A percentile compares a stretch with the other conserved stretches of the same genome.
Conservation (phyloP, 2,888 invertebrate genomes). For the Drosophila antonietae region DNA sequence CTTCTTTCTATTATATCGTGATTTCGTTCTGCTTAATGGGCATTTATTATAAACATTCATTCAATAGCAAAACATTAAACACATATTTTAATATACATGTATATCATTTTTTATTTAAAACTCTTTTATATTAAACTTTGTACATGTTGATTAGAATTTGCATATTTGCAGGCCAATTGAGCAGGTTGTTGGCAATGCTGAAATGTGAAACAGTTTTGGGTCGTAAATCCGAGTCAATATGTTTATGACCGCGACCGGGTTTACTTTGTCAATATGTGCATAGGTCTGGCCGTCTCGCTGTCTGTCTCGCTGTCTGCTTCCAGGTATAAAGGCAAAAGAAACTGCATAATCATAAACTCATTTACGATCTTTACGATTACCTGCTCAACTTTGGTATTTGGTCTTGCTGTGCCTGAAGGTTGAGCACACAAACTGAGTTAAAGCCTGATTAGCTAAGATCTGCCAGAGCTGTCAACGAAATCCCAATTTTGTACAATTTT, state of each 20-base stretch:
- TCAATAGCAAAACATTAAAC: too few species aligned
- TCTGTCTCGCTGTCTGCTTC: conserved; percentile 17
- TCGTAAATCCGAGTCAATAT: conserved; percentile 56
- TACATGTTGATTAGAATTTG: conserved; percentile 10
- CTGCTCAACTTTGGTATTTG: conserved; percentile 29
- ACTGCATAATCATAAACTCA: conserved; percentile 62
- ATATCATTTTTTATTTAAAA: too few species aligned
- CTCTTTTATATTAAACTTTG: too few species aligned
- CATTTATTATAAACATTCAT: too few species aligned
- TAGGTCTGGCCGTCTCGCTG: conserved; percentile 1
- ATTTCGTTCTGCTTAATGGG: too few species aligned
- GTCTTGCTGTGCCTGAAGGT: conserved; percentile 18
- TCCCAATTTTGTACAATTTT: not conserved
- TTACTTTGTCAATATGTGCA: conserved; percentile 42
- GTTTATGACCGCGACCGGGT: conserved; percentile 59
- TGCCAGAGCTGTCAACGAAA: not conserved
- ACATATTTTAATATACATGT: too few species aligned
- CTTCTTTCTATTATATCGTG: too few species aligned
- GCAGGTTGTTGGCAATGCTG: conserved; percentile 23
- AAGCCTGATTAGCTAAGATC: conserved; percentile 5
- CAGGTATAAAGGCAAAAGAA: conserved; percentile 45
- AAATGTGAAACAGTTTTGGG: conserved; percentile 23
- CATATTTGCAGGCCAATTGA: conserved; percentile 13
- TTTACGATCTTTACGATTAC: conserved; percentile 51
- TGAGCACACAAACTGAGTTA: not conserved